Evolutionary conservation across 35 echinoderm and acorn worm species (phyloP).

Genomic region (Ophiothrix spiculata): DNA sequence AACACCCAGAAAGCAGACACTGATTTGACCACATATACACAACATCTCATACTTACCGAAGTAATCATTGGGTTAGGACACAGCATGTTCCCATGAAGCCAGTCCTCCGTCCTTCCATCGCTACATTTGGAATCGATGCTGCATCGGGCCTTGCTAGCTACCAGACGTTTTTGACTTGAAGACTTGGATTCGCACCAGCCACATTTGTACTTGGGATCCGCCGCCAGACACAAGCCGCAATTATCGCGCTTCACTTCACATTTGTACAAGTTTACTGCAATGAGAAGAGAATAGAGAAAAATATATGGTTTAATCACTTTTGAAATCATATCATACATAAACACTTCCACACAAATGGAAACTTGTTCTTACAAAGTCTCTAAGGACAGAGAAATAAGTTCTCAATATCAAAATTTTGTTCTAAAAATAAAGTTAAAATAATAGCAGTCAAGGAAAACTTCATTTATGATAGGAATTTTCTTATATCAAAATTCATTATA

Average conservation of each 20-base stretch:
- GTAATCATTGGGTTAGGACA: constrained; percentile 71
- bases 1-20: no score
- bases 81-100: constrained; percentile 54
- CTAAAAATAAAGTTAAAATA: background rate
- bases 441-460: background rate
- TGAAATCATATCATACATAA: no score
- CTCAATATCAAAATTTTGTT: background rate
- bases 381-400: background rate
- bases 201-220: constrained; percentile 63
- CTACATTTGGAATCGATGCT: constrained; percentile 36
- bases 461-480: background rate
- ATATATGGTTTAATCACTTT: no score
- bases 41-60: constrained; percentile 58
- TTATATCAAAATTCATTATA: background rate
- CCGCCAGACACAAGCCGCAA: constrained; percentile 80
- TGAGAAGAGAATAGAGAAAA: background rate
- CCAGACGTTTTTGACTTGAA: background rate
- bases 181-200: constrained; percentile 71
- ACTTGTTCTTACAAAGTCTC: no score
- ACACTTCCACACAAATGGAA: no score
- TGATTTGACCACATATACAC: no score
- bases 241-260: constrained; percentile 65
- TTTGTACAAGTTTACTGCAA: constrained; percentile 86
- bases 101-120: constrained; percentile 15
- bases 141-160: constrained; percentile 21